Evolutionary conservation across 35 echinoderm and acorn worm species (phyloP).

Genomic region (Heliocidaris erythrogramma): DNA sequence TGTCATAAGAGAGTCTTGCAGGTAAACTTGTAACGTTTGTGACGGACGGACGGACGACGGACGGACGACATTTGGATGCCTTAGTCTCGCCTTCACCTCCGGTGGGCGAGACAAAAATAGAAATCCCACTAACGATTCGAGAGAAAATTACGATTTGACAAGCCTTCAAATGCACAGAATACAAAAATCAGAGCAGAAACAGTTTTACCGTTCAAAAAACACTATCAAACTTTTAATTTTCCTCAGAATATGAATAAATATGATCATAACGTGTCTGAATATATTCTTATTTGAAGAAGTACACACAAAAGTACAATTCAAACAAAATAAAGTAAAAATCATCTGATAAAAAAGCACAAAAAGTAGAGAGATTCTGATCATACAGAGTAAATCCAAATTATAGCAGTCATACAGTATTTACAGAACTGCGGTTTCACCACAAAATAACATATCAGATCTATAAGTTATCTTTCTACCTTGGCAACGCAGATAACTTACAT

Average conservation of each 20-base stretch:
- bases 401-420: neutral
- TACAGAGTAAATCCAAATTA: neutral
- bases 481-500: neutral
- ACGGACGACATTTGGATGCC: too few species aligned
- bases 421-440: neutral
- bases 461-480: neutral
- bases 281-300: neutral
- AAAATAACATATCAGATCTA: neutral
- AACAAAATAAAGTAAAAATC: neutral
- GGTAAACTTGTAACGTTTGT: too few species aligned
- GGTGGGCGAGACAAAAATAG: too few species aligned
- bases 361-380: neutral
- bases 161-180: neutral
- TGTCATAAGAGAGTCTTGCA: too few species aligned
- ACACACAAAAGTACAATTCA: neutral
- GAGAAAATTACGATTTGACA: neutral
- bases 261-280: neutral
- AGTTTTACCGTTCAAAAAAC: neutral
- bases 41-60: too few species aligned
- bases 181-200: neutral
- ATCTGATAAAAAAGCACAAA: neutral
- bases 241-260: slow-evolving; percentile 13
- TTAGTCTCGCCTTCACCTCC: too few species aligned
- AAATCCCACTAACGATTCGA: too few species aligned
- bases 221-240: slow-evolving; percentile 5